phyloP scores from a whole-genome alignment of 2,113 vertebrate genomes.

The Tachysurus vachellii region DNA sequence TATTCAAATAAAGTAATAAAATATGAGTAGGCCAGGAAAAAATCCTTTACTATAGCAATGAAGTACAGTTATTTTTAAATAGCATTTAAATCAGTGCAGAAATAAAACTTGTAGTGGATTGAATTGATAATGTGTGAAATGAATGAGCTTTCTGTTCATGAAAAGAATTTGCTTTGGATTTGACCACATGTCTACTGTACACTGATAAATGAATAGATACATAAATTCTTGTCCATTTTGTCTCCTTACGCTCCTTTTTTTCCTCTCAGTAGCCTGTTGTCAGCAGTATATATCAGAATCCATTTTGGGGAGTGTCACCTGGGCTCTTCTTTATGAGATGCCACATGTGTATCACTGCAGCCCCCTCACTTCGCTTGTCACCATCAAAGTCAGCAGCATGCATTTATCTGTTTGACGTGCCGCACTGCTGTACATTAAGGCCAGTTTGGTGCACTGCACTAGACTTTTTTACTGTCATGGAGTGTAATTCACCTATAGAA shows the following conservation, averaged over 20 bases:
- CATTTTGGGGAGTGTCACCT: constrained; percentile 19
- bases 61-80: not conserved
- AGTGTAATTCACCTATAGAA: constrained; percentile 31
- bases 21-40: not conserved
- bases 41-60: not conserved
- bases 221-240: constrained; percentile 28
- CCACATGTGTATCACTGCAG: constrained; percentile 34
- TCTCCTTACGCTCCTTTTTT: not conserved
- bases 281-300: constrained; percentile 18
- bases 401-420: constrained; percentile 49
- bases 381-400: constrained; percentile 42
- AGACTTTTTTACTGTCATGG: constrained; percentile 9
- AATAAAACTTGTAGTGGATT: not conserved
- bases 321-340: constrained; percentile 33
- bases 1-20: not conserved
- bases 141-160: not conserved
- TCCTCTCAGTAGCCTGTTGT: not conserved
- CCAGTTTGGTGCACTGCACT: constrained; percentile 30
- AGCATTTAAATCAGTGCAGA: not conserved
- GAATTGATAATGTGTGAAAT: not conserved
- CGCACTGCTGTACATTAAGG: constrained; percentile 62
- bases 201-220: constrained; percentile 26
- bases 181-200: not conserved
- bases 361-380: constrained; percentile 46
- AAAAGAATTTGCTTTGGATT: not conserved